Evolutionary conservation across 2,113 vertebrate genomes (phyloP).

Genomic region (Tenebrosternarchus preto): DNA sequence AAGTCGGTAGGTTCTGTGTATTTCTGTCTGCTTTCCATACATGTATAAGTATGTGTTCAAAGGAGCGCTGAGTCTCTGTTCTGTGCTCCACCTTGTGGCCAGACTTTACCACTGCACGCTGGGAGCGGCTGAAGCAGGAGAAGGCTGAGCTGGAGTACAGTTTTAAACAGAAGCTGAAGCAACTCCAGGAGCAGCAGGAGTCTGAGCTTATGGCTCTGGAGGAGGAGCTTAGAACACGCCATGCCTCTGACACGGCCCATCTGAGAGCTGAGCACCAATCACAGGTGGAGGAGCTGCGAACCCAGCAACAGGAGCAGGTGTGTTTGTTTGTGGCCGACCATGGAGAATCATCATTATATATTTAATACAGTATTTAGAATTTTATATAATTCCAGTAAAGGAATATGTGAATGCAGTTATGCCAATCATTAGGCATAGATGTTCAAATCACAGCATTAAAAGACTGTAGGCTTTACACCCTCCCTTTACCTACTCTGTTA

Average conservation of each 20-base stretch:
- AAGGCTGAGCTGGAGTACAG: conserved; percentile 83
- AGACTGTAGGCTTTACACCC: too few species aligned
- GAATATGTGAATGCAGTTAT: too few species aligned
- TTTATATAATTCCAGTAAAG: too few species aligned
- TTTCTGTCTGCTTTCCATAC: neutral
- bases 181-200: conserved; percentile 82
- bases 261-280: conserved; percentile 84
- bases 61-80: neutral
- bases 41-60: neutral
- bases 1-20: conserved; percentile 84
- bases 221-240: conserved; percentile 79
- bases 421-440: too few species aligned
- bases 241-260: conserved; percentile 69
- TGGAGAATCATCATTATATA: neutral
- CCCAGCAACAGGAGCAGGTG: conserved; percentile 78
- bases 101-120: conserved; percentile 78
- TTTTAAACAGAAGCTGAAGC: conserved; percentile 81
- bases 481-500: too few species aligned
- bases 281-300: conserved; percentile 80
- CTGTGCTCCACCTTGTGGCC: neutral
- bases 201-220: conserved; percentile 81
- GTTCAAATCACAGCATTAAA: too few species aligned
- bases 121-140: conserved; percentile 84
- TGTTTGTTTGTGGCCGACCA: neutral
- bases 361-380: too few species aligned